Evolutionary conservation across 2,888 invertebrate species (phyloP), one percentile per base, ranked within the genome.

Genomic region (Merodon equestris): DNA sequence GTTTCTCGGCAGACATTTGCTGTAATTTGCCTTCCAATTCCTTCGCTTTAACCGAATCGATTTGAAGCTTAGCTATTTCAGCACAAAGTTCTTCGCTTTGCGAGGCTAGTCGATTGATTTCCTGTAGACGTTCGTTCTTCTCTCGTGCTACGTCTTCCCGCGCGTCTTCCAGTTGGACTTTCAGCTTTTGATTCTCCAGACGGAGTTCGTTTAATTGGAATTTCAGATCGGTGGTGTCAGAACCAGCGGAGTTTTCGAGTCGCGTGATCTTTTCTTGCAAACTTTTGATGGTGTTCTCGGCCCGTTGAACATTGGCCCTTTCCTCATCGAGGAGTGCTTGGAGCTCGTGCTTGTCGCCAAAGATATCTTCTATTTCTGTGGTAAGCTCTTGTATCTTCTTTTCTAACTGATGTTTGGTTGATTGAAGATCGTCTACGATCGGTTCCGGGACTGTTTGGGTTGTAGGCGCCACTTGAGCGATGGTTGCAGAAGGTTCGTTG

Each of bases 321-420:
- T 88, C 91, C 71, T 91, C 91, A 66, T 91, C 91, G 13, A 93
- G 84, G 36, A 91, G 83, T 0, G 89, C 86, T 83, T 92, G 92
- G 45, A 93, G 82, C 75, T 93, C 92, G 73, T 92, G 92, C 81
- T 92, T 92, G 81, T 93, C 93, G 0, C 89, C 86, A n/a, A 90
- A 90, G n/a, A 93, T 84, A 66, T 92, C 92, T 79, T 90, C 90
- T 58, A 93, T 87, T 60, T 90, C 91, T 18, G 90, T 90, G 68
- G 90, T 90, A 1, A 93, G 84, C 75, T 91, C 90, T 9, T 89
- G 86, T n/a, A 92, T 86, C 82, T 90, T 79, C 12, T 83, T 64
- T 44, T 83, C 68, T 0, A 83, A 17, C 7, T 53, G n/a, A 14
- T 48, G 40, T 14, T 74, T 68, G 0, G 42, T n/a, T 4, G 15